These are phyloP conservation scores for Amyelois transitella DNA, from an alignment of 1,140 invertebrate genomes.

Conservation along the genomic window DNA sequence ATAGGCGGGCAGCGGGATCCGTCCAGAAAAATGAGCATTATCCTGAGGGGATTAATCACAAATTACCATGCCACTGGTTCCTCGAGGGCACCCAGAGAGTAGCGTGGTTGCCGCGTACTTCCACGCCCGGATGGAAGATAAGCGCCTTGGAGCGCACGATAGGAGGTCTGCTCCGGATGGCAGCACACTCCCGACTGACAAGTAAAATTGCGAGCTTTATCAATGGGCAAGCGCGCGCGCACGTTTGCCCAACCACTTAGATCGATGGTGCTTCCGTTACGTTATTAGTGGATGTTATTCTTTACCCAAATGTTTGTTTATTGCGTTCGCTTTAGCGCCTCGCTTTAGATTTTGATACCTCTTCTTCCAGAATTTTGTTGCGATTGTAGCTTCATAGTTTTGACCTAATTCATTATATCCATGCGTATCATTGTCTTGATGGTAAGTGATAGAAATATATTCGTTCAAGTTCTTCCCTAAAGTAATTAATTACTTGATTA, in stretches of 20 bases:
- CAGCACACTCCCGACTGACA: slow-evolving; percentile 58
- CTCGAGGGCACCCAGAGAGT: slow-evolving; percentile 19
- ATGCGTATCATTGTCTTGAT: too few relatives aligned
- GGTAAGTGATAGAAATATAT: too few relatives aligned
- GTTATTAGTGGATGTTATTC: slow-evolving; percentile 40
- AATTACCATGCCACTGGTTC: slow-evolving; percentile 66
- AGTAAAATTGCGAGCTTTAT: slow-evolving; percentile 65
- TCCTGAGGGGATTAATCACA: slow-evolving; percentile 43
- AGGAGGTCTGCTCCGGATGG: slow-evolving; percentile 36
- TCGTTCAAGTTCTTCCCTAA: too few relatives aligned
- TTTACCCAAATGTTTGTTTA: slow-evolving; percentile 55
- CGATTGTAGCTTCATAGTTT: background rate
- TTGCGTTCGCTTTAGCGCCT: slow-evolving; percentile 21
- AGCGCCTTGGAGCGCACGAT: slow-evolving; percentile 24
- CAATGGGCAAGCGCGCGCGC: slow-evolving; percentile 52
- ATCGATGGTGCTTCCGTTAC: slow-evolving; percentile 60
- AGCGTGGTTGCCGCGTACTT: slow-evolving; percentile 19
- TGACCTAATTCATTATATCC: background rate
- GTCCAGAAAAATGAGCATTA: slow-evolving; percentile 27
- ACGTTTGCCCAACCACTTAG: slow-evolving; percentile 46
- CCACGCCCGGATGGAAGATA: slow-evolving; percentile 21
- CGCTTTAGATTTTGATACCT: background rate
- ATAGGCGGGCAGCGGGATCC: slow-evolving; percentile 47
- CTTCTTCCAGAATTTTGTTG: background rate
- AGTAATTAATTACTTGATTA: too few relatives aligned